Evolutionary conservation across 2,113 vertebrate species (phyloP), one percentile per base, ranked within the genome.

Genomic region (Dryoscopus gambensis): DNA sequence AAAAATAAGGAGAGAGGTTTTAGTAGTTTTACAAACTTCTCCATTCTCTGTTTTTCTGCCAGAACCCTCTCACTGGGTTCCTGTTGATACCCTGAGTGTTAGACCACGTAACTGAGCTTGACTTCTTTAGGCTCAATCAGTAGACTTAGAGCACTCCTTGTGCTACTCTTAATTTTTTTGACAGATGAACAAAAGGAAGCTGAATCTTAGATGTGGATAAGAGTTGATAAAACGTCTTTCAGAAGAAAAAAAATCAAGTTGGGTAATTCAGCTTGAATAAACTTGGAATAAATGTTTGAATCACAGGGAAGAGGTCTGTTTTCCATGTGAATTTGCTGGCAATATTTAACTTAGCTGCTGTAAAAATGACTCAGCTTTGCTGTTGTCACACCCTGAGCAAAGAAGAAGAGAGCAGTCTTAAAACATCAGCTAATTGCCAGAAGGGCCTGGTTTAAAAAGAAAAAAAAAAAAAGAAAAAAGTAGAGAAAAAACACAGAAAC

Each of bases 341-440:
- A 76, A 4, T 90, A 56, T 95, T 96, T 92, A 37, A 57, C 79
- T 93, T 59, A 49, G 84, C 93, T 95, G 89, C 92, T 94, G 37
- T 89, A 91, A 91, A 88, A 96, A 82, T 89, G 89, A 81, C 80
- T 90, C 92, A 91, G 78, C 90, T 95, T 87, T 94, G 67, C 86
- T 86, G 81, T 80, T 86, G 93, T 96, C 96, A 93, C 68, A 73
- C 84, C 91, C 96, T 95, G 84, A 82, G 79, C 0, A 9, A 90
- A 84, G 82, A 79, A 81, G 85, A 93, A 84, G 80, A 90, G 87
- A 95, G 75, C 53, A 80, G 73, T 84, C 68, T 89, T 92, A 46
- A 94, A 89, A 74, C 63, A 86, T 93, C 87, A 77, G 35, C 46
- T 76, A 94, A 85, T 91, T 89, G 87, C 89, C 78, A 85, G 93